A percentile compares a stretch with the other conserved stretches of the same genome.
Evolutionary conservation across 2,113 vertebrate genomes (phyloP).

Genomic region (Mobula birostris): DNA sequence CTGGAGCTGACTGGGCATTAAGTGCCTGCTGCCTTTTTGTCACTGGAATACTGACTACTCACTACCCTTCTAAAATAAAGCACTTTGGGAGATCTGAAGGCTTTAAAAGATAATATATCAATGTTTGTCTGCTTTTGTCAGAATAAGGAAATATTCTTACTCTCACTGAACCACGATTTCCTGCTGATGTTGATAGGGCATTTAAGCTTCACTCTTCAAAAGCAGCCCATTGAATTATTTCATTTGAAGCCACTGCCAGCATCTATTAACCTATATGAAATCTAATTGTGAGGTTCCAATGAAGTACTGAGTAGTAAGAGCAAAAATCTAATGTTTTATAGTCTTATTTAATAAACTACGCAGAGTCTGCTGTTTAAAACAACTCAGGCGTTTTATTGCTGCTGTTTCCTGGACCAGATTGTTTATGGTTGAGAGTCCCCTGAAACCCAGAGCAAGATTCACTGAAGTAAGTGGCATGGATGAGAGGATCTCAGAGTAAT

Average conservation of each 20-base stretch:
- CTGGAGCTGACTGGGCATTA: no score
- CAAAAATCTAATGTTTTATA: background rate
- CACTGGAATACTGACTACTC: no score
- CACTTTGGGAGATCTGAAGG: no score
- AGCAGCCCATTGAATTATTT: constrained; percentile 1
- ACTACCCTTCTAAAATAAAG: no score
- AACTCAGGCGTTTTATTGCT: background rate
- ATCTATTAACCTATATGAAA: constrained; percentile 15
- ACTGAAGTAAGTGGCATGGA: background rate
- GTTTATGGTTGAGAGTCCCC: no score
- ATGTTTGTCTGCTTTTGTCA: background rate
- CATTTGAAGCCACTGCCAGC: background rate
- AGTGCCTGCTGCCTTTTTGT: no score
- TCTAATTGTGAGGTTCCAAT: background rate
- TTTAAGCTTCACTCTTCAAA: background rate
- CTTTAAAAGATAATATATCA: no score
- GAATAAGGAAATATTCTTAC: background rate
- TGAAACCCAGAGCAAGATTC: background rate
- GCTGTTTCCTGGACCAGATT: no score
- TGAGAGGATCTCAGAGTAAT: background rate
- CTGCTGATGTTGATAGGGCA: background rate
- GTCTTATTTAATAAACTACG: background rate
- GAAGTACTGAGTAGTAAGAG: background rate
- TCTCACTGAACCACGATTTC: constrained; percentile 7
- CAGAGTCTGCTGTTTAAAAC: background rate